phyloP scores from a whole-genome alignment of 2,888 invertebrate genomes.

The Himalopsyche tibetana region DNA sequence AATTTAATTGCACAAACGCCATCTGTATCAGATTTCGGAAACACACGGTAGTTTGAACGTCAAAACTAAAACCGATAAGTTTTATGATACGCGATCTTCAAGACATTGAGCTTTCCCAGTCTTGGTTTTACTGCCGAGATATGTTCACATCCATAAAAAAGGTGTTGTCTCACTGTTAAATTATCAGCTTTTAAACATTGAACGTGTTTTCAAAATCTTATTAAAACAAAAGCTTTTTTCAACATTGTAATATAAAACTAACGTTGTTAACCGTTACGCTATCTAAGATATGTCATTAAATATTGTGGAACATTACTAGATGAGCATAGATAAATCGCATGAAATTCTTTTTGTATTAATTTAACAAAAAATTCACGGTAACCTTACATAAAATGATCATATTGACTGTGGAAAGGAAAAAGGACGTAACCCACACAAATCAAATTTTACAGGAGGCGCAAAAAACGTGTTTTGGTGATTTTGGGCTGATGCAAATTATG shows the following conservation, averaged over 20 bases:
- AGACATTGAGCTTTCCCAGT: not conserved
- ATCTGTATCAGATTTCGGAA: not conserved
- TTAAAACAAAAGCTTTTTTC: slow-evolving; percentile 18
- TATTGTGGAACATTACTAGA: too few relatives aligned
- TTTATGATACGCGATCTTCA: not conserved
- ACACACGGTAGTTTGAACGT: not conserved
- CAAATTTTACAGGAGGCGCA: too few relatives aligned
- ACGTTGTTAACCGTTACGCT: not conserved
- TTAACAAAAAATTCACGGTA: too few relatives aligned
- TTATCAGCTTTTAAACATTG: not conserved
- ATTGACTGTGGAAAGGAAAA: too few relatives aligned
- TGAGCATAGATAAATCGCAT: too few relatives aligned
- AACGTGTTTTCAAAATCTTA: not conserved
- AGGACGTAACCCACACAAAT: too few relatives aligned
- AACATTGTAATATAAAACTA: not conserved
- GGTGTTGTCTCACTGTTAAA: not conserved
- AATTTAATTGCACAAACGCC: not conserved
- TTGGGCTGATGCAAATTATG: too few relatives aligned
- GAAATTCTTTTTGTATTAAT: too few relatives aligned
- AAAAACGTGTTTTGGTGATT: too few relatives aligned
- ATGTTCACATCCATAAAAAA: not conserved
- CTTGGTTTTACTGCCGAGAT: not conserved
- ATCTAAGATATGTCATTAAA: too few relatives aligned
- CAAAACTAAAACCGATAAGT: not conserved
- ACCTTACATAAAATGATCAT: too few relatives aligned